Conservation (phyloP, 2,888 invertebrate genomes). For the Pseudoips prasinana region DNA sequence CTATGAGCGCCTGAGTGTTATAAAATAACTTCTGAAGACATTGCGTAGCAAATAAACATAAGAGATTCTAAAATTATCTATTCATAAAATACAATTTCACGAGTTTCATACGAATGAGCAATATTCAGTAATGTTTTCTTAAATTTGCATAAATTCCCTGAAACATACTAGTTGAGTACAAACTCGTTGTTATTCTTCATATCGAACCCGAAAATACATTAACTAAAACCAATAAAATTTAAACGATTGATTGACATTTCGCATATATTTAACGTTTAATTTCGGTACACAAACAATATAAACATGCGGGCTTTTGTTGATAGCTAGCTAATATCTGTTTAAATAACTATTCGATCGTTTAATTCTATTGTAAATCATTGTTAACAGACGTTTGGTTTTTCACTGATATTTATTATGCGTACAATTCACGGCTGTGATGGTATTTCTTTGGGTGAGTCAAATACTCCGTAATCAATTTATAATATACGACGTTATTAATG, state of each 20-base stretch:
- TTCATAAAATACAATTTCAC: too few species aligned
- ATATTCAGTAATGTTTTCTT: background rate
- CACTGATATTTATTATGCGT: conserved; percentile 64
- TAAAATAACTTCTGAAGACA: too few species aligned
- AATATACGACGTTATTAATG: conserved; percentile 17
- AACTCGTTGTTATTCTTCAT: conserved; percentile 6
- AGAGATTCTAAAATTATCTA: too few species aligned
- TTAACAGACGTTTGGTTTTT: conserved; percentile 55
- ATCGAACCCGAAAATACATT: conserved; percentile 5
- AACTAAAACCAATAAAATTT: conserved; percentile 13
- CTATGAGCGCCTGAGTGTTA: too few species aligned
- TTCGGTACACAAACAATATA: conserved; percentile 31
- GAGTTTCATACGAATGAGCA: conserved; percentile 13
- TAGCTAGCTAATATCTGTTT: conserved; percentile 61
- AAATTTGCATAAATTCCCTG: background rate
- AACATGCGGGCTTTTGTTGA: conserved; percentile 69
- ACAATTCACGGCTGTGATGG: conserved; percentile 49
- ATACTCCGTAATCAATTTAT: conserved; percentile 24
- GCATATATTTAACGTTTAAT: conserved; percentile 30
- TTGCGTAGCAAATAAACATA: too few species aligned
- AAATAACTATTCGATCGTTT: conserved; percentile 58
- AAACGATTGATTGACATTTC: conserved; percentile 32
- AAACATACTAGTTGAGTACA: background rate
- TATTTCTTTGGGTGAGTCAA: conserved; percentile 37
- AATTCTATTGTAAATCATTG: conserved; percentile 60